phyloP scores from a whole-genome alignment of 2,888 invertebrate genomes.

The Cantharis lateralis region DNA sequence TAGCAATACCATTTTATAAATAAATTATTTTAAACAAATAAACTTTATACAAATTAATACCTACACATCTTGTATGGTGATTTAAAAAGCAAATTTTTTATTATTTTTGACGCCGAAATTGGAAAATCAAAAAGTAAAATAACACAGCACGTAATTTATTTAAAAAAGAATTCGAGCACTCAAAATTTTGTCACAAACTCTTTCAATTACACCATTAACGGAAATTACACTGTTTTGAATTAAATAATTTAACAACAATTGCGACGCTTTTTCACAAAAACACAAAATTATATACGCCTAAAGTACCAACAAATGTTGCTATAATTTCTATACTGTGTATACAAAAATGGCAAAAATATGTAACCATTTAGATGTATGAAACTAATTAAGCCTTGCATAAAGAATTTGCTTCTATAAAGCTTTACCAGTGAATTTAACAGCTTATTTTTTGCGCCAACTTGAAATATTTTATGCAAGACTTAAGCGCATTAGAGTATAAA shows the following conservation, averaged over 20 bases:
- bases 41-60: not conserved
- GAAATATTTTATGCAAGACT: conserved; percentile 24
- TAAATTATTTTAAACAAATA: not conserved
- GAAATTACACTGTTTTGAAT: not conserved
- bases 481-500: conserved; percentile 29
- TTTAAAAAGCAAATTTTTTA: not conserved
- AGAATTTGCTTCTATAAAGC: conserved; percentile 3
- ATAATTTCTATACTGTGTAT: conserved; percentile 28
- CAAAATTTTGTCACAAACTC: not conserved
- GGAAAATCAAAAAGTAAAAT: not conserved
- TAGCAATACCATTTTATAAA: not conserved
- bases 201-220: not conserved
- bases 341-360: conserved; percentile 24
- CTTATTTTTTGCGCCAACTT: not conserved
- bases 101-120: not conserved
- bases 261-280: conserved; percentile 24
- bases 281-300: conserved; percentile 17
- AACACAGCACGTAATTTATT: not conserved
- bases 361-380: conserved; percentile 30
- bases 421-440: conserved; percentile 1
- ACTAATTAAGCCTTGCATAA: conserved; percentile 28
- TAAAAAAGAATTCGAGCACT: not conserved
- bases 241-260: not conserved
- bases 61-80: not conserved
- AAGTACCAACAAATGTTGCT: conserved; percentile 14